Evolutionary conservation across 2,113 vertebrate genomes (phyloP).

Genomic region (Mastomys natalensis): DNA sequence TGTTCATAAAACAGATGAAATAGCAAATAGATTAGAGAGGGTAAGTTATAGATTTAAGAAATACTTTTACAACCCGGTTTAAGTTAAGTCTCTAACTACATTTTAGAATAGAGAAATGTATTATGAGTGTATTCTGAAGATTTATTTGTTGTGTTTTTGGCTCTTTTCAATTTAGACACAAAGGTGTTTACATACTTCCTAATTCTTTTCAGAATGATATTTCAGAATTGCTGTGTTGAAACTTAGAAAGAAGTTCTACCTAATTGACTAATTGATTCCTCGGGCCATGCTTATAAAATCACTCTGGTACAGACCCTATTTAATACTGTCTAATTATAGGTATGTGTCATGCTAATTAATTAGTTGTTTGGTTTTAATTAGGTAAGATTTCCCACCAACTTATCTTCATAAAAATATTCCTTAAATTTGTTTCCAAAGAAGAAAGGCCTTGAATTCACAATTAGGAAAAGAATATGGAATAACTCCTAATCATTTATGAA

Average conservation of each 20-base stretch:
- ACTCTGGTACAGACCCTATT: neutral
- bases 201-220: constrained; percentile 48
- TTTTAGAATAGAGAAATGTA: neutral
- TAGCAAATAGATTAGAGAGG: constrained; percentile 69
- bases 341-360: constrained; percentile 54
- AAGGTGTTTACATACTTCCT: constrained; percentile 5
- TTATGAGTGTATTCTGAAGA: neutral
- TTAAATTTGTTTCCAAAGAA: neutral
- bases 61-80: constrained; percentile 42
- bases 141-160: neutral
- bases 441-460: neutral
- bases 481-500: neutral
- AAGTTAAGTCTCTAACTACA: constrained; percentile 36
- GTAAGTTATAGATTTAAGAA: constrained; percentile 63
- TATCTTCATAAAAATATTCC: constrained; percentile 58
- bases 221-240: constrained; percentile 55
- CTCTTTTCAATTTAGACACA: constrained; percentile 7
- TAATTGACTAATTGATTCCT: constrained; percentile 13
- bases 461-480: constrained; percentile 12
- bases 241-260: constrained; percentile 19
- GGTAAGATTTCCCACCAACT: neutral
- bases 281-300: constrained; percentile 36
- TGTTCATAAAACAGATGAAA: constrained; percentile 64
- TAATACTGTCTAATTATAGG: constrained; percentile 56
- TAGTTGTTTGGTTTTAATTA: constrained; percentile 44